phyloP scores from a whole-genome alignment of 1,140 invertebrate genomes.

The Amyelois transitella region DNA sequence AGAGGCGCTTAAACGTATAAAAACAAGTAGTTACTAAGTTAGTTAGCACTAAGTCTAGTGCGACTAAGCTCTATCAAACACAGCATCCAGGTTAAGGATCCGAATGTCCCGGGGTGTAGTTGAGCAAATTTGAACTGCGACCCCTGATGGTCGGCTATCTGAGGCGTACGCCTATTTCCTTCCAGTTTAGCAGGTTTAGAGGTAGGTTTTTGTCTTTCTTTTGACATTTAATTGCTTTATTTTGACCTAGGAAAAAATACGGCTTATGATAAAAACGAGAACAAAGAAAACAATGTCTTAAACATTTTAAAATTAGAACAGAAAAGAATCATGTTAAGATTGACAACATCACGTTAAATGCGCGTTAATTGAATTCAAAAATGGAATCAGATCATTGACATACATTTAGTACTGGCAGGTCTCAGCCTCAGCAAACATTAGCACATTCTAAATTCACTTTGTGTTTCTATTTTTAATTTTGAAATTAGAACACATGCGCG shows the following conservation, averaged over 20 bases:
- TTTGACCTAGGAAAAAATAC: no score
- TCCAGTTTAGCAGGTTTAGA: conserved; percentile 14
- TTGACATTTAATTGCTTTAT: no score
- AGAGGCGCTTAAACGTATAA: no score
- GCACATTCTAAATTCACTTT: not conserved
- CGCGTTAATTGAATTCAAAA: not conserved
- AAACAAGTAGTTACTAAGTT: no score
- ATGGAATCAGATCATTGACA: not conserved
- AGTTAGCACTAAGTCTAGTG: no score
- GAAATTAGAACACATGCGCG: not conserved
- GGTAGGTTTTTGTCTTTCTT: no score
- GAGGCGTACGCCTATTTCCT: conserved; percentile 21
- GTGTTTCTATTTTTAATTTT: not conserved
- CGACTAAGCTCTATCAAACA: no score
- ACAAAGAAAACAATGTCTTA: not conserved
- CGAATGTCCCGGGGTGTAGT: conserved; percentile 23
- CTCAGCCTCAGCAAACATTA: not conserved
- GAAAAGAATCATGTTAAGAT: not conserved
- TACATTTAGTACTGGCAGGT: not conserved
- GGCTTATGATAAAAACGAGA: no score
- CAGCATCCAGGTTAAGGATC: conserved; percentile 29
- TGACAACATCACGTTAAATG: not conserved
- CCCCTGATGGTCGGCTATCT: conserved; percentile 26
- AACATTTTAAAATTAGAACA: not conserved
- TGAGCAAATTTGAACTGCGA: conserved; percentile 27